Evolutionary conservation across 1,140 invertebrate genomes (phyloP).

Genomic region (Tetramorium alpestre): DNA sequence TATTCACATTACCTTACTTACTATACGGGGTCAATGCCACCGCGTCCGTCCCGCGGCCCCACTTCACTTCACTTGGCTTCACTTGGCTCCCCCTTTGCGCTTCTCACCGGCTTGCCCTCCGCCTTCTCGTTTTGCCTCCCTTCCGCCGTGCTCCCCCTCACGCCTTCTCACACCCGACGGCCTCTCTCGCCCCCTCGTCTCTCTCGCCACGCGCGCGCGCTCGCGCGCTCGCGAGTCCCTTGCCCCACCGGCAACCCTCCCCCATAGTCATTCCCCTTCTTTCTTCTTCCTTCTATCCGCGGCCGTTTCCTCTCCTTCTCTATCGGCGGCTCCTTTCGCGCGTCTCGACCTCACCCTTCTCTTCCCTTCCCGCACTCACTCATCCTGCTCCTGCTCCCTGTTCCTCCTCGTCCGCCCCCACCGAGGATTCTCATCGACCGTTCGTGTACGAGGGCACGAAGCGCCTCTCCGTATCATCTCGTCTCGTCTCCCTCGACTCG

Average conservation of each 20-base stretch:
- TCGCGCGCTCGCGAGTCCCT: conserved; percentile 24
- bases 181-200: conserved; percentile 43
- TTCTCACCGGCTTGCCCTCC: conserved; percentile 63
- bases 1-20: conserved; percentile 82
- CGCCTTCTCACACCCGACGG: conserved; percentile 26
- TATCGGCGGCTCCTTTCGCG: conserved; percentile 41
- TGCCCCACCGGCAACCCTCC: conserved; percentile 18
- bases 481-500: conserved; percentile 53
- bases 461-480: conserved; percentile 61
- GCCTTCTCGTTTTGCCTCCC: conserved; percentile 57
- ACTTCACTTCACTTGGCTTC: conserved; percentile 79
- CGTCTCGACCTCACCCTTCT: conserved; percentile 56
- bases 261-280: conserved; percentile 5
- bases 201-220: conserved; percentile 18
- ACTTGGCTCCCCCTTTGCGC: conserved; percentile 63
- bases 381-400: conserved; percentile 57
- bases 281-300: conserved; percentile 36
- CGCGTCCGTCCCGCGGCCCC: conserved; percentile 79
- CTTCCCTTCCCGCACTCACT: conserved; percentile 15
- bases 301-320: conserved; percentile 20
- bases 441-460: conserved; percentile 70
- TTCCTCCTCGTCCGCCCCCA: conserved; percentile 73
- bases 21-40: conserved; percentile 83
- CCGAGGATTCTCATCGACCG: conserved; percentile 77
- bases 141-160: conserved; percentile 38